A percentile compares a stretch with the other conserved stretches of the same genome.
These are phyloP conservation scores for Drosophila glabriapex DNA, from an alignment of 2,888 invertebrate species.

Conservation along the genomic window DNA sequence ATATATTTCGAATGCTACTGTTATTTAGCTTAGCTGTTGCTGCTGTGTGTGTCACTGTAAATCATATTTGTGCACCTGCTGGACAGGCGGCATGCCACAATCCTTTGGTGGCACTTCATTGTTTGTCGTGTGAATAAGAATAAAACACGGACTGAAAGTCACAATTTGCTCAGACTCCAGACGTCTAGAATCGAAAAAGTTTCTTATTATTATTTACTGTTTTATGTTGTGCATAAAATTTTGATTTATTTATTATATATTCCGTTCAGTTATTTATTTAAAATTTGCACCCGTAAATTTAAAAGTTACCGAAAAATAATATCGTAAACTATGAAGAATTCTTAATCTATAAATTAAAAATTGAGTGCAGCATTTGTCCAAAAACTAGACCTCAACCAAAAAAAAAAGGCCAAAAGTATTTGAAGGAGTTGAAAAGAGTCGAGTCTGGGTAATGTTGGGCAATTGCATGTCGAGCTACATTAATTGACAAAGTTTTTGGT, in stretches of 20 bases:
- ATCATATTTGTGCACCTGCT: neutral
- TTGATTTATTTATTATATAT: neutral
- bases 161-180: too few relatives aligned
- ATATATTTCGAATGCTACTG: conserved; percentile 5
- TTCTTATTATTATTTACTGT: neutral
- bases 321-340: neutral
- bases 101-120: neutral
- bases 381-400: neutral
- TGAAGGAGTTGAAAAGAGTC: neutral
- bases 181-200: neutral
- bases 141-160: neutral
- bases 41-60: neutral
- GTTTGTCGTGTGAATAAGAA: neutral
- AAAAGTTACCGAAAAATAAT: neutral
- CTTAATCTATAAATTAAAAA: neutral
- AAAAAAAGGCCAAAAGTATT: neutral
- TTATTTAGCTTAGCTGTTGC: neutral
- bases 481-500: conserved; percentile 63
- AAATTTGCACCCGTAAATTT: neutral
- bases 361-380: neutral
- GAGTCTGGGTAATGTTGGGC: conserved; percentile 2
- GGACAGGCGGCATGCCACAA: conserved; percentile 1
- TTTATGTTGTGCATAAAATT: neutral
- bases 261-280: neutral
- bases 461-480: conserved; percentile 21